Conservation (phyloP, 1,140 invertebrate species). For the Cephus cinctus region DNA sequence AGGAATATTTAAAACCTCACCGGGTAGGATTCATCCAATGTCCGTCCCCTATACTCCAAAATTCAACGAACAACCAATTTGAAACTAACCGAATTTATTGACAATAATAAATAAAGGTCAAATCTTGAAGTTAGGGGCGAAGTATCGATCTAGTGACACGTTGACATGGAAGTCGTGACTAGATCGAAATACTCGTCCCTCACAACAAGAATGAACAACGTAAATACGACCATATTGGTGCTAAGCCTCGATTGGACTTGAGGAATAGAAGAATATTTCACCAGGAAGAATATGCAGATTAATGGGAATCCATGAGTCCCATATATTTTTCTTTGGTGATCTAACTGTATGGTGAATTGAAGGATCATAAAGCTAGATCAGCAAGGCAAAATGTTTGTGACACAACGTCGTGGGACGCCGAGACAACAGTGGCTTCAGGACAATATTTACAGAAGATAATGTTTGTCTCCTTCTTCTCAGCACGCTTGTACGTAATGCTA, state of each 20-base stretch:
- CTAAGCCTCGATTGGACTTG: no score
- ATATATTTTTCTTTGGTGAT: constrained; percentile 62
- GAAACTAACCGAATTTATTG: not conserved
- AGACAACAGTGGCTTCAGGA: constrained; percentile 1
- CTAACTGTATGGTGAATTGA: constrained; percentile 59
- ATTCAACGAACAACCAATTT: not conserved
- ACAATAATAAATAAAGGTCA: not conserved
- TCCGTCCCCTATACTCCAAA: constrained; percentile 17
- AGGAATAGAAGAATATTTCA: no score
- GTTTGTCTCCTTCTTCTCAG: not conserved
- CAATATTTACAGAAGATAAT: constrained; percentile 1
- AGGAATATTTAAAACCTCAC: constrained; percentile 33
- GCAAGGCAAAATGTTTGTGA: constrained; percentile 54
- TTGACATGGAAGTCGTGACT: constrained; percentile 48
- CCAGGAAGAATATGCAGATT: no score
- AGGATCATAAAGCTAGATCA: constrained; percentile 66
- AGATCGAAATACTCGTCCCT: constrained; percentile 56
- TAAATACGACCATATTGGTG: no score
- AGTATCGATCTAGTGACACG: constrained; percentile 48
- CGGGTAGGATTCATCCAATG: constrained; percentile 47
- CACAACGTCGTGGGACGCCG: constrained; percentile 23
- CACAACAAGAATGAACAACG: constrained; percentile 16
- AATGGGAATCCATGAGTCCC: constrained; percentile 19
- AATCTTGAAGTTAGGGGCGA: constrained; percentile 28
- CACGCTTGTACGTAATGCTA: not conserved